Base-by-base conservation (phyloP, 2,888 invertebrate genomes). In the Lypha dubia region DNA sequence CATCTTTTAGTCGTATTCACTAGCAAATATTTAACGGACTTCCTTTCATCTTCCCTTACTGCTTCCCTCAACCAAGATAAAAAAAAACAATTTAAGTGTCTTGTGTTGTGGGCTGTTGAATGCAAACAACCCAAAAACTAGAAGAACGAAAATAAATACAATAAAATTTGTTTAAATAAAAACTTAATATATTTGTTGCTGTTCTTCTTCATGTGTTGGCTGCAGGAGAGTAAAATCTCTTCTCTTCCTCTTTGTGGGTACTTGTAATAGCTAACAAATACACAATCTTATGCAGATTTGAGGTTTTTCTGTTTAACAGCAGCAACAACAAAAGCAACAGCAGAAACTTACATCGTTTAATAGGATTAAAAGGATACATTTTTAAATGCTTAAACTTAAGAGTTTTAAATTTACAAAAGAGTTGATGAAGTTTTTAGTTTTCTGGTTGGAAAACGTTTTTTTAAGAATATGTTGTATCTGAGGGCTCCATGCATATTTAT, bases 91-190 rank as follows among this genome's bases (percentile, higher is more conserved):
- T 63, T 53, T 71, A 17, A 63, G 32, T 62, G 15, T 49, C 38
- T 35, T 67, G 65, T 65, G 13, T 35, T 56, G 67, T 51, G n/a
- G 60, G 13, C 51, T 70, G 28, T 44, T 56, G 51, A 49, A 65
- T 46, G 24, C 70, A 35, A 80, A 35, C 71, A 28, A 71, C 65
- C 56, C 58, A 58, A 13, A 13, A 24, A 53, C 2, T 46, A 46
- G n/a, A 46, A 46, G 46, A 17, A 74, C 74, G 63, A 56, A 68
- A 60, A 63, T n/a, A n/a, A n/a, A n/a, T n/a, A 38, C 65, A 83
- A 77, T 67, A 51, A 79, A 83, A 83, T 62, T 62, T 83, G 28
- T 68, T 63, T 58, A 46, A 79, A 53, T 68, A 79, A 62, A 77
- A 73, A 56, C 49, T 60, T 60, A 74, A 53, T 51, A 32, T 79